These are phyloP conservation scores for Sminthopsis crassicaudata DNA, from an alignment of 2,113 vertebrate species.

Conservation along the genomic window DNA sequence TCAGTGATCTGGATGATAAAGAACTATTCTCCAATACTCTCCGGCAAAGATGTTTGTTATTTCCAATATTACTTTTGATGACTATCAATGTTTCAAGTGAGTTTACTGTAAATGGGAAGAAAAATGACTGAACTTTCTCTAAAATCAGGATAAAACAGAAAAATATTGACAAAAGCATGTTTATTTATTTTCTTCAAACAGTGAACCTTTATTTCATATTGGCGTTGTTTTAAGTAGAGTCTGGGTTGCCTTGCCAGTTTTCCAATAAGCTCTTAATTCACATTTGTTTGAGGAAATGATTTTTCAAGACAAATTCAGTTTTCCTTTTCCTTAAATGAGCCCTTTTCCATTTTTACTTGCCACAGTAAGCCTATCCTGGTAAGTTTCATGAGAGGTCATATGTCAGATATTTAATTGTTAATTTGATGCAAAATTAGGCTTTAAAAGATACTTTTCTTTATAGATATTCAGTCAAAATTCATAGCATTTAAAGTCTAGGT, in stretches of 20 bases:
- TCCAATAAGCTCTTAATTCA: slow-evolving; percentile 43
- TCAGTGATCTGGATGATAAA: neutral
- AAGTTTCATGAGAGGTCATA: neutral
- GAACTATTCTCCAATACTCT: neutral
- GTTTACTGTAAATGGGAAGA: slow-evolving; percentile 28
- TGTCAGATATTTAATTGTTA: neutral
- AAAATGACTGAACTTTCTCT: slow-evolving; percentile 7
- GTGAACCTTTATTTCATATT: slow-evolving; percentile 30
- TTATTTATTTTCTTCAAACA: neutral
- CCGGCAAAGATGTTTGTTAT: slow-evolving; percentile 45
- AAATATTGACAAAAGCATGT: slow-evolving; percentile 44
- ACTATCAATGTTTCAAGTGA: slow-evolving; percentile 29
- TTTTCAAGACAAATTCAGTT: slow-evolving; percentile 10
- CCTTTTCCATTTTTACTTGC: neutral
- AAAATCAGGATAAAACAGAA: neutral
- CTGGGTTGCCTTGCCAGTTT: slow-evolving; percentile 48
- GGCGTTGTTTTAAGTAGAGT: slow-evolving; percentile 41
- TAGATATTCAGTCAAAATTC: neutral
- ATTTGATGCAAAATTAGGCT: neutral
- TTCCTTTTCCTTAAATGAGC: slow-evolving; percentile 8
- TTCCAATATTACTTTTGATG: slow-evolving; percentile 18
- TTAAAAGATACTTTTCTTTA: neutral
- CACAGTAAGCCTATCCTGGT: neutral
- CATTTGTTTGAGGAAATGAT: neutral
- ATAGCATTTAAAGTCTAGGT: neutral